Percentiles rank a stretch among this genome's conserved stretches.
These are phyloP conservation scores for Edolisoma coerulescens DNA, from an alignment of 2,113 vertebrate species.

Conservation along the genomic window DNA sequence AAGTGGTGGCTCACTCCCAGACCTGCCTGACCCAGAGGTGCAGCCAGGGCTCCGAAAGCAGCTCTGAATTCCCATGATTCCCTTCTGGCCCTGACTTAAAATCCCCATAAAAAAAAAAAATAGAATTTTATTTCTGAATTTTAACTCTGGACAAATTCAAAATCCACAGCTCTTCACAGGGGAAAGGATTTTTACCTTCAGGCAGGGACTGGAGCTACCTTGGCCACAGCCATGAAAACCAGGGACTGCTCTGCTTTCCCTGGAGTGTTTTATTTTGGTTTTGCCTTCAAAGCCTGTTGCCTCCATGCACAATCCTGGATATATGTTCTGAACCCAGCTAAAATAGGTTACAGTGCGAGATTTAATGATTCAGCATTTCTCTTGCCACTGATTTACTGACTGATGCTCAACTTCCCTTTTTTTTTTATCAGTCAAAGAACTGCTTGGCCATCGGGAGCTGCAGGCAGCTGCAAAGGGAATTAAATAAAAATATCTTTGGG, in stretches of 20 bases:
- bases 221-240: background rate
- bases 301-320: background rate
- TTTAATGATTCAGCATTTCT: conserved; percentile 43
- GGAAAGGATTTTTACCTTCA: background rate
- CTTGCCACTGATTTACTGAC: conserved; percentile 37
- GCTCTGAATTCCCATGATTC: background rate
- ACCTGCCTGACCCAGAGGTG: background rate
- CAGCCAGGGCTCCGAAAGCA: background rate
- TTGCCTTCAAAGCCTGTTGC: background rate
- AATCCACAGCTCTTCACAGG: background rate
- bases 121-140: background rate
- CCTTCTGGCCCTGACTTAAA: background rate
- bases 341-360: background rate
- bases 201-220: background rate
- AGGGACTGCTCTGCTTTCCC: background rate
- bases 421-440: background rate
- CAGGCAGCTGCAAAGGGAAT: background rate
- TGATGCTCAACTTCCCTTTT: background rate
- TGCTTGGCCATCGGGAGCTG: background rate
- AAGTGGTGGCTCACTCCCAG: background rate
- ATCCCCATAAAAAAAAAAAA: background rate
- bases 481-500: background rate
- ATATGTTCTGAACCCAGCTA: background rate
- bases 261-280: background rate
- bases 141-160: background rate